Evolutionary conservation across 1,140 invertebrate species (phyloP).

Genomic region (Drosophila lacteicornis): DNA sequence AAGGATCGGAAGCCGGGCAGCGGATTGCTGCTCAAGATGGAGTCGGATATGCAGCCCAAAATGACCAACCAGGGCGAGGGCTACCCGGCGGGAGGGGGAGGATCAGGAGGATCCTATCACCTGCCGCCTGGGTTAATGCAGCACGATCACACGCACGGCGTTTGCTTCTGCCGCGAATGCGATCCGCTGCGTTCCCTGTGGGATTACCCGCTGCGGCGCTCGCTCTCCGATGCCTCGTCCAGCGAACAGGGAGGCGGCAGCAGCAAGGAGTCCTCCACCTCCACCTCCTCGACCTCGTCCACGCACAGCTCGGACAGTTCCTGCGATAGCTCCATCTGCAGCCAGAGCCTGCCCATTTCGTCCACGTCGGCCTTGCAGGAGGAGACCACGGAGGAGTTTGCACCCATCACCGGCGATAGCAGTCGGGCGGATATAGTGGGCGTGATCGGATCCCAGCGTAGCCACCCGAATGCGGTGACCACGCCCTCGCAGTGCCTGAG

Average conservation of each 20-base stretch:
- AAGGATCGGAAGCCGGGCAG: constrained; percentile 90
- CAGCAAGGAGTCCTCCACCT: constrained; percentile 51
- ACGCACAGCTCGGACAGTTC: constrained; percentile 69
- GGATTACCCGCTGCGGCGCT: constrained; percentile 85
- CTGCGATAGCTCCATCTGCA: constrained; percentile 69
- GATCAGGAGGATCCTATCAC: constrained; percentile 16
- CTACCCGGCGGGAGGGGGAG: neutral
- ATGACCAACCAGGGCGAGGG: constrained; percentile 23
- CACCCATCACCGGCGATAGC: constrained; percentile 69
- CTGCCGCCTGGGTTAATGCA: constrained; percentile 40
- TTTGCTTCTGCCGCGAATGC: constrained; percentile 92
- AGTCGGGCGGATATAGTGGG: constrained; percentile 80
- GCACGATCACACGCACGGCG: constrained; percentile 75
- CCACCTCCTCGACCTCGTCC: constrained; percentile 61
- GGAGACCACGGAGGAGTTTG: constrained; percentile 59
- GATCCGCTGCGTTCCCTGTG: constrained; percentile 91
- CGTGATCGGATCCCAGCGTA: constrained; percentile 81
- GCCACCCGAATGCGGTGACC: constrained; percentile 21
- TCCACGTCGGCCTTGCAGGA: constrained; percentile 22
- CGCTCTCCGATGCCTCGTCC: constrained; percentile 75
- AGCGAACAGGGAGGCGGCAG: constrained; percentile 56
- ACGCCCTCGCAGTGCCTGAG: constrained; percentile 67
- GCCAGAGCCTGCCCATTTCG: constrained; percentile 34
- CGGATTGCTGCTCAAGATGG: constrained; percentile 72
- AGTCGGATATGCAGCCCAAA: constrained; percentile 60